Conservation (phyloP, 1,140 invertebrate genomes). For the Temnothorax longispinosus region DNA sequence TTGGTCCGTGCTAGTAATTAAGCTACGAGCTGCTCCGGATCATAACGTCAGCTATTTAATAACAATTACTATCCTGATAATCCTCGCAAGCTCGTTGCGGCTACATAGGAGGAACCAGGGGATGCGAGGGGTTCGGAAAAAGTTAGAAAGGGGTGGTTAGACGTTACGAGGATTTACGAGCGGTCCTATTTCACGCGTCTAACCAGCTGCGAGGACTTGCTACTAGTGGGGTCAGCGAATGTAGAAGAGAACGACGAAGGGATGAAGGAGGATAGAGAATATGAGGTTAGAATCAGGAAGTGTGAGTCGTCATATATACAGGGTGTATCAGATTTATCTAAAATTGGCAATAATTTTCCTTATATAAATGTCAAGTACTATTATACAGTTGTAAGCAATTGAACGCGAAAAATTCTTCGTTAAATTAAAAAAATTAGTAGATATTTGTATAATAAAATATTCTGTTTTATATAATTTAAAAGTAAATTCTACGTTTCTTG, state of each 20-base stretch:
- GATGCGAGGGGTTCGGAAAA: constrained; percentile 22
- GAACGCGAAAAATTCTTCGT: background rate
- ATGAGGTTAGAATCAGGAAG: constrained; percentile 21
- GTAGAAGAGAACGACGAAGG: background rate
- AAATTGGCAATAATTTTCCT: background rate
- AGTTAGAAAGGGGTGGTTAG: constrained; percentile 64
- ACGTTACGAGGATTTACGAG: constrained; percentile 76
- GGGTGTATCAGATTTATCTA: constrained; percentile 6
- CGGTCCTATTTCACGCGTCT: constrained; percentile 73
- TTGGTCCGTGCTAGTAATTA: background rate
- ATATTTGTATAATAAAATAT: background rate
- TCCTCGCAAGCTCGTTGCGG: constrained; percentile 43
- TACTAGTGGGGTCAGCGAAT: constrained; percentile 52
- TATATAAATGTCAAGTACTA: background rate
- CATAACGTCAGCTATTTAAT: constrained; percentile 69
- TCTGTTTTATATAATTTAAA: background rate
- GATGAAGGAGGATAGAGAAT: background rate
- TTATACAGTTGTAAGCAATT: background rate
- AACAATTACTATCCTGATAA: constrained; percentile 77
- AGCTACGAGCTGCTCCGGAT: background rate
- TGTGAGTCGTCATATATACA: background rate
- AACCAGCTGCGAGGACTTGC: constrained; percentile 62
- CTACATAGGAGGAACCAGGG: constrained; percentile 10
- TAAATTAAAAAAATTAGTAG: background rate
- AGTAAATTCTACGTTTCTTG: background rate